Evolutionary conservation across 2,888 invertebrate genomes (phyloP).

Genomic region (Nymphalis c-album): DNA sequence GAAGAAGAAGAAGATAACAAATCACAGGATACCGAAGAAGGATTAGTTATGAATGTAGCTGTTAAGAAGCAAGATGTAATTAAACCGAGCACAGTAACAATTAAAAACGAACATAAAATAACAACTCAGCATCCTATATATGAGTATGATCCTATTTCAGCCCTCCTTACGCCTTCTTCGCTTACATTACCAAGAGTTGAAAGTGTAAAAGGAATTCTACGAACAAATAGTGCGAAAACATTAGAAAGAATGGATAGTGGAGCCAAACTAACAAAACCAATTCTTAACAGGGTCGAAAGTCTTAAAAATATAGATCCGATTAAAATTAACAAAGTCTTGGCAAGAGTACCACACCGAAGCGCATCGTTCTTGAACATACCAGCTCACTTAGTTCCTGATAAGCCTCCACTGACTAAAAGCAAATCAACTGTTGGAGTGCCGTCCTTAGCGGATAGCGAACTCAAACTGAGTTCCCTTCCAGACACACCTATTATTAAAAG

Average conservation of each 20-base stretch:
- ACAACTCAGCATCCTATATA: constrained; percentile 66
- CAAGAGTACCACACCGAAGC: constrained; percentile 73
- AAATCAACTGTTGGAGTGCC: constrained; percentile 72
- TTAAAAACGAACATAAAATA: constrained; percentile 74
- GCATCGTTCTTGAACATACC: constrained; percentile 77
- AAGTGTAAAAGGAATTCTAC: constrained; percentile 70
- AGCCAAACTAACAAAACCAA: constrained; percentile 53
- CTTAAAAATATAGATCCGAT: constrained; percentile 69
- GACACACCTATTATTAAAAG: constrained; percentile 78
- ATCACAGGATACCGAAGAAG: constrained; percentile 70
- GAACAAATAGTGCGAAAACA: constrained; percentile 68
- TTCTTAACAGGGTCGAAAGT: constrained; percentile 70
- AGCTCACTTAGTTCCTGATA: constrained; percentile 65
- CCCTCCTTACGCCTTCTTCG: constrained; percentile 60
- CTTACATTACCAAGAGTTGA: constrained; percentile 69
- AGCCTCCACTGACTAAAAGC: constrained; percentile 68
- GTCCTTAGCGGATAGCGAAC: constrained; percentile 55
- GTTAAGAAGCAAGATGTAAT: constrained; percentile 70
- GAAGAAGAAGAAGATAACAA: constrained; percentile 70
- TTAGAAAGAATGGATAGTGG: constrained; percentile 66
- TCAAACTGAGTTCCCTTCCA: constrained; percentile 67
- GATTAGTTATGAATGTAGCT: constrained; percentile 69
- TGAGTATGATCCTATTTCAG: constrained; percentile 65
- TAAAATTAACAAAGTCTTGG: constrained; percentile 69
- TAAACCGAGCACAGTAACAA: constrained; percentile 71